phyloP scores from a whole-genome alignment of 2,888 invertebrate genomes.

The Melanchra persicariae region DNA sequence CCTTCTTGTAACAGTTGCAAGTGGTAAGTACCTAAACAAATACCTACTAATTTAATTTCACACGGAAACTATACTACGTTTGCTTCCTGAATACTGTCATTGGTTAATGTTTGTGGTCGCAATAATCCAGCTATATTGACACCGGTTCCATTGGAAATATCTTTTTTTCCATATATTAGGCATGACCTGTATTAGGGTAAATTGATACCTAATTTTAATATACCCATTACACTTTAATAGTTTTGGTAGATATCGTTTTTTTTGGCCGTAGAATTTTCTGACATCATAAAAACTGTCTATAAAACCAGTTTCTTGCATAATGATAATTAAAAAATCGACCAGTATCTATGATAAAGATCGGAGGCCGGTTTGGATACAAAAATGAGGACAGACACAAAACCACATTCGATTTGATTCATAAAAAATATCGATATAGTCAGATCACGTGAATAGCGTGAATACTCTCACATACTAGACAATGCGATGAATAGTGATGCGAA shows the following conservation, averaged over 20 bases:
- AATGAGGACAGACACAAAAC: background rate
- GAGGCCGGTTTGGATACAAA: background rate
- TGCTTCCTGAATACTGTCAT: slow-evolving; percentile 44
- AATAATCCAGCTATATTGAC: background rate
- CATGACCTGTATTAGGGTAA: background rate
- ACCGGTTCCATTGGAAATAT: background rate
- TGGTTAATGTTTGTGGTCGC: slow-evolving; percentile 10
- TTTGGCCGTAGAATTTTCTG: background rate
- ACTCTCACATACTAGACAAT: slow-evolving; percentile 1
- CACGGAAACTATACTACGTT: slow-evolving; percentile 33
- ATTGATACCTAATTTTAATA: too few species aligned
- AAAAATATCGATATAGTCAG: background rate
- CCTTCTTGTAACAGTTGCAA: background rate
- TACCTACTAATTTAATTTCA: slow-evolving; percentile 32
- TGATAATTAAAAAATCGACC: slow-evolving; percentile 6
- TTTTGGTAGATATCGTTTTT: background rate
- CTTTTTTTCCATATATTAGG: background rate
- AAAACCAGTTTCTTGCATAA: slow-evolving; percentile 23
- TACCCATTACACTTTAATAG: background rate
- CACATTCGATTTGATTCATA: background rate
- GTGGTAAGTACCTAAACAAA: slow-evolving; percentile 13
- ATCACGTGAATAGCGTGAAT: background rate
- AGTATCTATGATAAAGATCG: background rate
- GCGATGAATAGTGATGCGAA: slow-evolving; percentile 4
- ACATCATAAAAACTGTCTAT: background rate